These are phyloP conservation scores for Epinephelus moara DNA, from an alignment of 2,113 vertebrate genomes.

Conservation along the genomic window DNA sequence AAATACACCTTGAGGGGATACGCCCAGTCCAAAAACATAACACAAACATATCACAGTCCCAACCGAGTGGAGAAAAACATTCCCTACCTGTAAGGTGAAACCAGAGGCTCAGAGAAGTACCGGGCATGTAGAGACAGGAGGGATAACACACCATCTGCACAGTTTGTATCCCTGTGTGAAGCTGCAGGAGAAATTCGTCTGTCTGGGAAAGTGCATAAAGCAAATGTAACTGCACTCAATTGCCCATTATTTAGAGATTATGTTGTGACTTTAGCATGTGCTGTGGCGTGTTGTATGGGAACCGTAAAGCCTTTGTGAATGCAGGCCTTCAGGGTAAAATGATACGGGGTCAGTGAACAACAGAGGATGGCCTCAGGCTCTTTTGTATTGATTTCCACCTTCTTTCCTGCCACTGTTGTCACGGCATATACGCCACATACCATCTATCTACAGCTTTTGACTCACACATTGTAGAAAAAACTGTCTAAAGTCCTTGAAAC, in stretches of 20 bases:
- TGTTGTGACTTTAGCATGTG: background rate
- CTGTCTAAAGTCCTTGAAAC: background rate
- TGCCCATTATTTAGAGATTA: slow-evolving; percentile 18
- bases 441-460: slow-evolving; percentile 13
- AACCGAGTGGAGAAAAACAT: slow-evolving; percentile 29
- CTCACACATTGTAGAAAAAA: background rate
- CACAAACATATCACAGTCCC: slow-evolving; percentile 30
- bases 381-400: slow-evolving; percentile 61
- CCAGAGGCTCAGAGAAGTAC: slow-evolving; percentile 47
- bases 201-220: background rate
- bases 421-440: background rate
- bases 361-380: slow-evolving; percentile 40
- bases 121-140: slow-evolving; percentile 73
- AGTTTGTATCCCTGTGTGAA: slow-evolving; percentile 14
- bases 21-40: slow-evolving; percentile 11
- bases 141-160: slow-evolving; percentile 13
- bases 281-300: slow-evolving; percentile 15
- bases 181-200: slow-evolving; percentile 2
- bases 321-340: slow-evolving; percentile 47
- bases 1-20: slow-evolving; percentile 8
- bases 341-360: slow-evolving; percentile 55
- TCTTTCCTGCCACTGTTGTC: slow-evolving; percentile 40
- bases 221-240: background rate
- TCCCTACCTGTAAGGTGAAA: slow-evolving; percentile 70
- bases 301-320: slow-evolving; percentile 24